A percentile compares a stretch with the other conserved stretches of the same genome.
These are phyloP conservation scores for Sarcophaga carnaria DNA, from an alignment of 2,888 invertebrate species.

Conservation along the genomic window DNA sequence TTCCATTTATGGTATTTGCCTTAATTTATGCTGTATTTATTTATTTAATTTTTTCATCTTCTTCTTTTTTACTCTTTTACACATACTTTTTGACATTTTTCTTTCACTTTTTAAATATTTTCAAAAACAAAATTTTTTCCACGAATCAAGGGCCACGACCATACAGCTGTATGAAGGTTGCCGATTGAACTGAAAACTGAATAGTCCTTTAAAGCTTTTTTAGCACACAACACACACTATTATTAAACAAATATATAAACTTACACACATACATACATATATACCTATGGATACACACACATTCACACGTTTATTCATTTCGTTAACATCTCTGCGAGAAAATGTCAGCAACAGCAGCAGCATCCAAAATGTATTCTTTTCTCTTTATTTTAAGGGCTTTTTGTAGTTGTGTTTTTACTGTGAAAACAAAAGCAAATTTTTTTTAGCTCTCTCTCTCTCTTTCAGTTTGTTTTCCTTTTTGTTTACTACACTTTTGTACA, in stretches of 20 bases:
- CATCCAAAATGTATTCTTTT: slow-evolving; percentile 51
- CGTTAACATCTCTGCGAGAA: background rate
- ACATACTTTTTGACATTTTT: slow-evolving; percentile 34
- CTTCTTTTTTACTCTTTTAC: slow-evolving; percentile 31
- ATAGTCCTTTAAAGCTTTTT: slow-evolving; percentile 68
- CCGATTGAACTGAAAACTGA: slow-evolving; percentile 66
- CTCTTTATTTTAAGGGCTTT: slow-evolving; percentile 36
- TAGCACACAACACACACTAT: slow-evolving; percentile 37
- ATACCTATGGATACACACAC: background rate
- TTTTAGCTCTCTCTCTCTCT: slow-evolving; percentile 20
- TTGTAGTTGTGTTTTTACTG: slow-evolving; percentile 37
- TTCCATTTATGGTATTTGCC: background rate
- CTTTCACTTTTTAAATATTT: slow-evolving; percentile 26
- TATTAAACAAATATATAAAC: background rate
- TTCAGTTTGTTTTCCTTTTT: background rate
- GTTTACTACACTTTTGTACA: too few relatives aligned
- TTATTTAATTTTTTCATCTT: slow-evolving; percentile 4
- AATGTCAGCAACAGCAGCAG: slow-evolving; percentile 32
- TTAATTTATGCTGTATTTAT: background rate
- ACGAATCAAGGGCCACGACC: slow-evolving; percentile 56
- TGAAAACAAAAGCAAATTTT: slow-evolving; percentile 23
- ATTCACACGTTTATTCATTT: slow-evolving; percentile 10
- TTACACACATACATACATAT: background rate
- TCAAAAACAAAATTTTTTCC: slow-evolving; percentile 37
- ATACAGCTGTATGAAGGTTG: slow-evolving; percentile 66